These are phyloP conservation scores for Aromia moschata DNA, from an alignment of 2,888 invertebrate species.

Conservation along the genomic window DNA sequence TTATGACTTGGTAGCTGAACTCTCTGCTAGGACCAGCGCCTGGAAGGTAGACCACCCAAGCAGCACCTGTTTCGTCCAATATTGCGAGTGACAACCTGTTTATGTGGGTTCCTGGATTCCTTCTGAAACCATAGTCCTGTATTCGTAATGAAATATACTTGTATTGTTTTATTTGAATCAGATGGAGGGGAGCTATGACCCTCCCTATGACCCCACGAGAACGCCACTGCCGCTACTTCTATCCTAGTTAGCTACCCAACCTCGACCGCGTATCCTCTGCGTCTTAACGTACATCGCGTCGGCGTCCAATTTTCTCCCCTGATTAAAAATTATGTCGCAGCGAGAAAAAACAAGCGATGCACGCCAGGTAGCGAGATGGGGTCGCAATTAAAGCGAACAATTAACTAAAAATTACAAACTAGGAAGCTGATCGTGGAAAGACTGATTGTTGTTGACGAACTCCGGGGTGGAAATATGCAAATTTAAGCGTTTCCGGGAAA, in stretches of 20 bases:
- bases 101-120: too few relatives aligned
- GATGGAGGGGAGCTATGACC: too few relatives aligned
- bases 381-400: slow-evolving; percentile 24
- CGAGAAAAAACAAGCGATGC: slow-evolving; percentile 3
- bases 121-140: too few relatives aligned
- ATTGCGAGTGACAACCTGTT: too few relatives aligned
- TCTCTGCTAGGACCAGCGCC: too few relatives aligned
- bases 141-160: too few relatives aligned
- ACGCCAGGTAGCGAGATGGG: slow-evolving; percentile 1
- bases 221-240: slow-evolving; percentile 5
- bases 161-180: too few relatives aligned
- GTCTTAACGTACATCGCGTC: slow-evolving; percentile 5
- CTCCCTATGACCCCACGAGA: too few relatives aligned
- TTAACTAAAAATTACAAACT: slow-evolving; percentile 29
- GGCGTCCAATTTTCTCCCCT: slow-evolving; percentile 8
- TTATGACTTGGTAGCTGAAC: too few relatives aligned
- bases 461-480: slow-evolving; percentile 44
- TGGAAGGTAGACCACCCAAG: too few relatives aligned
- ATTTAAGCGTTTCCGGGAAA: slow-evolving; percentile 42
- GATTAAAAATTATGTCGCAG: slow-evolving; percentile 10
- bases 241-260: slow-evolving; percentile 10
- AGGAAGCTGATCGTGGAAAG: slow-evolving; percentile 40
- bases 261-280: slow-evolving; percentile 8
- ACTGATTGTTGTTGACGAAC: slow-evolving; percentile 42
- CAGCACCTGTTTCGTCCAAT: too few relatives aligned